Evolutionary conservation across 1,140 invertebrate genomes (phyloP), one percentile per base, ranked within the genome.

Genomic region (Drepana arcuata): DNA sequence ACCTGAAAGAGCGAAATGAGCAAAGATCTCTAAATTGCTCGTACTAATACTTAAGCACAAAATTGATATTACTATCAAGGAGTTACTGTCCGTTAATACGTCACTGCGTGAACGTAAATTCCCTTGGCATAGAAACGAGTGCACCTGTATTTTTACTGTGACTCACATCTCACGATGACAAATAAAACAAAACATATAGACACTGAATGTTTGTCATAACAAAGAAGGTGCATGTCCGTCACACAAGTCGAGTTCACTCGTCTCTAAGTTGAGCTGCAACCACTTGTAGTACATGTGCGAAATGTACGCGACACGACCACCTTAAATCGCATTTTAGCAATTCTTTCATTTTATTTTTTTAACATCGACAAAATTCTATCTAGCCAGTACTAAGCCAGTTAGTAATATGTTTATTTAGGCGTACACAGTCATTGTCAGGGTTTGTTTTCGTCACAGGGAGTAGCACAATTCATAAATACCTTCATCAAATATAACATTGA

Each of bases 361-460:
- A n/a, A n/a, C n/a, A n/a, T n/a, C n/a, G n/a, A n/a, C n/a, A n/a
- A n/a, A n/a, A n/a, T n/a, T n/a, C n/a, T n/a, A n/a, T n/a, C n/a
- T n/a, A 40, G 11, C 16, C 14, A 36, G 26, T 35, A 14, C 12
- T 42, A 32, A 26, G 26, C 37, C 34, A 37, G 16, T 34, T 35
- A 38, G 33, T 34, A 36, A n/a, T n/a, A n/a, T 52, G 16, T 34
- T 50, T 41, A 35, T 32, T 49, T 47, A 47, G 49, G 31, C 40
- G 27, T 21, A 36, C 15, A 11, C 24, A 32, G 21, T 43, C 27
- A 37, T 37, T 41, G 32, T 39, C 35, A 50, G 35, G 39, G 34
- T 47, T 48, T 49, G 28, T 48, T 48, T 46, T 49, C 39, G 36
- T 49, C 32, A 32, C 43, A 46, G 44, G 45, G 42, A 37, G 37